Conservation (phyloP, 2,888 invertebrate species). For the Acanthococcus lagerstroemiae region DNA sequence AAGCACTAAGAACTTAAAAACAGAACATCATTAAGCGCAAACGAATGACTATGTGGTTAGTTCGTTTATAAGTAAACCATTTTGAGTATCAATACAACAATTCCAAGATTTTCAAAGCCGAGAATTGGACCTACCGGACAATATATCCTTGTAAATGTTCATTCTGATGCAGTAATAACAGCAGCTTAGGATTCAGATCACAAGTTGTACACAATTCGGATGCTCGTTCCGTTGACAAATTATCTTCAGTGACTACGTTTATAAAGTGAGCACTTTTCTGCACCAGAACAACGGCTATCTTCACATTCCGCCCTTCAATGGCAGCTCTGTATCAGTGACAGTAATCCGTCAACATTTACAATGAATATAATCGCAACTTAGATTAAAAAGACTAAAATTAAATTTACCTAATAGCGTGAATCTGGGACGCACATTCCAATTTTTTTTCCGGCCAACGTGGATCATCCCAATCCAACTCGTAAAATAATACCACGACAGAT, state of each 20-base stretch:
- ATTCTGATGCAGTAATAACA: slow-evolving; percentile 84
- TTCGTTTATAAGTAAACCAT: neutral
- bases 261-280: slow-evolving; percentile 66
- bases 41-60: neutral
- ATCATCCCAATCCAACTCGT: slow-evolving; percentile 97
- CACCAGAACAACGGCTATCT: slow-evolving; percentile 78
- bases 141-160: slow-evolving; percentile 71
- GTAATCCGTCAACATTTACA: slow-evolving; percentile 34
- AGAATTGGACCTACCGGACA: slow-evolving; percentile 50
- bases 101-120: neutral
- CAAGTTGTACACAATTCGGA: slow-evolving; percentile 83
- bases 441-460: slow-evolving; percentile 88
- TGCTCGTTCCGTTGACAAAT: slow-evolving; percentile 79
- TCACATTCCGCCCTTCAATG: slow-evolving; percentile 60
- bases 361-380: slow-evolving; percentile 39
- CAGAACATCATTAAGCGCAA: neutral
- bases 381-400: neutral
- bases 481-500: slow-evolving; percentile 86
- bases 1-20: neutral
- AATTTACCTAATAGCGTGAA: slow-evolving; percentile 60
- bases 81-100: no score
- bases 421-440: slow-evolving; percentile 81
- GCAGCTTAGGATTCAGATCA: slow-evolving; percentile 79
- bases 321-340: slow-evolving; percentile 49
- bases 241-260: slow-evolving; percentile 65